Evolutionary conservation across 2,888 invertebrate genomes (phyloP), one percentile per base, ranked within the genome.

Genomic region (Mamestra brassicae): DNA sequence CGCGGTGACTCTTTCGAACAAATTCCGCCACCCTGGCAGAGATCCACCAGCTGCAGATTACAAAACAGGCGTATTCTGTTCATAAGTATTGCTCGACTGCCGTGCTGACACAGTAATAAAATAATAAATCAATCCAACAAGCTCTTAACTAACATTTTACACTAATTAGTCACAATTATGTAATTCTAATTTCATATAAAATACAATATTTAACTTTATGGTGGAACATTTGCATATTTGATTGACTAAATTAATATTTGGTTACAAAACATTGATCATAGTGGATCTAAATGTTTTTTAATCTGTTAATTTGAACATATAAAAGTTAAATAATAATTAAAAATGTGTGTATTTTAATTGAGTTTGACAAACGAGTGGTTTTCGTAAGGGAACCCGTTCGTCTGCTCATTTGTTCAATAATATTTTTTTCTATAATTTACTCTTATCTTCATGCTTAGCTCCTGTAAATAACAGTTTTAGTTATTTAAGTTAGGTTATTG

Each of bases 231-330:
- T 70, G 67, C 74, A 84, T 84, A 84, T 76, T 84, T 79, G 82
- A 84, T 84, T 82, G 77, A 65, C 65, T 74, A 84, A 76, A 84
- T 84, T 76, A 78, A 78, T 79, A 82, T 79, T 82, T 84, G 63
- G 62, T 84, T 77, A 71, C 81, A 76, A 76, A 76, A 81, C 10
- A 57, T 70, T 69, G 60, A 66, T 70, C 36, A 67, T 36, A 34
- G 26, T 47, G 10, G 55, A 54, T 10, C 45, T 68, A 26, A 67
- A 76, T 78, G 66, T 69, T 61, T 70, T 63, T 81, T 72, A 81
- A 72, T 80, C 63, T 58, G 50, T 68, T 62, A 69, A 58, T 71
- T 71, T 61, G 42, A 68, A 77, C 70, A 81, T 57, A 61, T 81
- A n/a, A 52, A 74, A 66, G 26, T 71, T 73, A 64, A 70, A 26